These are phyloP conservation scores for Harpagifer antarcticus DNA, from an alignment of 2,797 vertebrate genomes.

Conservation along the genomic window DNA sequence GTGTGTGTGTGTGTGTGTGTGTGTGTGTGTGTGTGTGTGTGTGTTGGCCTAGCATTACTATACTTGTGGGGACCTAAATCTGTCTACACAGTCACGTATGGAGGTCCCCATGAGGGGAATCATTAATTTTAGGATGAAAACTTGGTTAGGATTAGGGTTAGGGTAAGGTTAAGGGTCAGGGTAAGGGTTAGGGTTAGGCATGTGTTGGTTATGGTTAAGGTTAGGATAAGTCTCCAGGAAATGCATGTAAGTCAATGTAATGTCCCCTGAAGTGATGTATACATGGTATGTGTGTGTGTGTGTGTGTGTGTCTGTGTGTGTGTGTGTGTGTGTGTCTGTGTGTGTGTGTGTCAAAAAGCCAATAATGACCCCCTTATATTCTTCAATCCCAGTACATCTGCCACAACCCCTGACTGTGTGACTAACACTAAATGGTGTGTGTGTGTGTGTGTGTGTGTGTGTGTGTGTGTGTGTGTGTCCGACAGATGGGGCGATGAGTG, in stretches of 20 bases:
- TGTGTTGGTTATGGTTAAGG: too few relatives aligned
- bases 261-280: too few relatives aligned
- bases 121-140: too few relatives aligned
- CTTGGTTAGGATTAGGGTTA: too few relatives aligned
- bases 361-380: conserved; percentile 57
- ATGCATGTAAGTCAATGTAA: too few relatives aligned
- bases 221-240: too few relatives aligned
- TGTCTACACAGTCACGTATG: too few relatives aligned
- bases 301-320: conserved; percentile 41
- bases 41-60: too few relatives aligned
- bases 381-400: conserved; percentile 67
- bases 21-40: conserved; percentile 9
- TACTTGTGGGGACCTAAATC: too few relatives aligned
- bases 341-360: conserved; percentile 52
- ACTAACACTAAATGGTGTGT: conserved; percentile 60
- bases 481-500: conserved; percentile 70
- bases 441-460: conserved; percentile 50
- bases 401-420: conserved; percentile 66
- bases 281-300: neutral
- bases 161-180: too few relatives aligned
- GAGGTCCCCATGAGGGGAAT: too few relatives aligned
- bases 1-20: conserved; percentile 31
- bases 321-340: conserved; percentile 22
- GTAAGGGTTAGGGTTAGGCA: too few relatives aligned
- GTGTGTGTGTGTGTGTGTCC: conserved; percentile 48